These are phyloP conservation scores for Eubucco bourcierii DNA, from an alignment of 2,113 vertebrate genomes.

Conservation along the genomic window DNA sequence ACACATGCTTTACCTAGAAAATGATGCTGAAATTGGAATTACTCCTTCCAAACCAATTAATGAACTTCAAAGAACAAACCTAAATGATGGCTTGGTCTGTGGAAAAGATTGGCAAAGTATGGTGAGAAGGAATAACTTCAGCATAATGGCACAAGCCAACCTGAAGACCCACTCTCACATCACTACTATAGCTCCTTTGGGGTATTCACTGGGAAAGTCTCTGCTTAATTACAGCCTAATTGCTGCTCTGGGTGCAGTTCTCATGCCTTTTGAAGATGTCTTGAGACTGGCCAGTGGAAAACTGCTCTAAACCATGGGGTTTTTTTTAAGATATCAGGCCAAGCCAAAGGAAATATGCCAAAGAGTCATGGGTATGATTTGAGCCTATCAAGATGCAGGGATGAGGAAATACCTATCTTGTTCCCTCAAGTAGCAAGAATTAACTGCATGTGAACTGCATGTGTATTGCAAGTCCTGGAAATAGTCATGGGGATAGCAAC, in stretches of 20 bases:
- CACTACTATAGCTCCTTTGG: fast-evolving
- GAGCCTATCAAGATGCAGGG: background rate
- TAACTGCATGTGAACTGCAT: background rate
- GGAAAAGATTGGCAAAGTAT: background rate
- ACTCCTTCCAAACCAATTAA: background rate
- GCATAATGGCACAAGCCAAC: background rate
- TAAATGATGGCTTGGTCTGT: fast-evolving
- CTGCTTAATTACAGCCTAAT: slow-evolving; percentile 18
- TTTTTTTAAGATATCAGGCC: background rate
- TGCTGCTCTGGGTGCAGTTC: background rate
- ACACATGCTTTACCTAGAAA: background rate
- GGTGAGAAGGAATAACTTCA: background rate
- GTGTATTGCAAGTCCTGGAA: background rate
- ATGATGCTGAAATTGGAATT: background rate
- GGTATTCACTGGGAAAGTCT: background rate
- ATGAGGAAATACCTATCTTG: background rate
- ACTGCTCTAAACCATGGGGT: background rate
- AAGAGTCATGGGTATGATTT: background rate
- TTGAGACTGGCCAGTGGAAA: background rate
- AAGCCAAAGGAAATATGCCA: background rate
- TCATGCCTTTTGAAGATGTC: background rate
- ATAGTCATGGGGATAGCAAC: background rate
- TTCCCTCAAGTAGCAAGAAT: background rate
- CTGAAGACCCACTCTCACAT: background rate
- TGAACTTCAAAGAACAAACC: background rate